Conservation (phyloP, 2,888 invertebrate species). For the Brachypalpus laphriformis region DNA sequence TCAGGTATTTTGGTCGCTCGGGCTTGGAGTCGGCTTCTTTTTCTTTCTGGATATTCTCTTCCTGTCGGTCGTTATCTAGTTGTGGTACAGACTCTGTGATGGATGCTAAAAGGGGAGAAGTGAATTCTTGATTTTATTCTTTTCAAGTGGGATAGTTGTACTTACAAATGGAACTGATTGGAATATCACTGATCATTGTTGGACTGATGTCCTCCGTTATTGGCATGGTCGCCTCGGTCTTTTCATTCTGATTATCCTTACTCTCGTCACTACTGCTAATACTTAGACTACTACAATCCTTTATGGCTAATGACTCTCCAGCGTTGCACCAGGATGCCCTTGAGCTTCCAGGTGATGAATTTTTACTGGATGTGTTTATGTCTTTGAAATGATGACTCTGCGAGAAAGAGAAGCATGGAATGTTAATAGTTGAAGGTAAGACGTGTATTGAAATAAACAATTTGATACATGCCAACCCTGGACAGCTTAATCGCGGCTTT, state of each 20-base stretch:
- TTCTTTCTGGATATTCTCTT: constrained; percentile 42
- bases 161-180: constrained; percentile 80
- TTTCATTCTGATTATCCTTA: constrained; percentile 78
- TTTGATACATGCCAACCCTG: too few species aligned
- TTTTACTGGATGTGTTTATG: constrained; percentile 78
- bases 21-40: constrained; percentile 74
- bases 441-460: too few species aligned
- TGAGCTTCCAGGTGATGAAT: constrained; percentile 80
- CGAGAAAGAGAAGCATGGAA: not conserved
- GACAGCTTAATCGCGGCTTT: too few species aligned
- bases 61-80: constrained; percentile 40
- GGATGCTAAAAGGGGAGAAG: constrained; percentile 69
- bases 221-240: constrained; percentile 62
- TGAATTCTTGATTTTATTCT: too few species aligned
- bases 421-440: not conserved
- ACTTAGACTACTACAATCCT: constrained; percentile 84
- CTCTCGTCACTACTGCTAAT: constrained; percentile 85
- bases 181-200: constrained; percentile 79
- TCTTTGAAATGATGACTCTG: constrained; percentile 76
- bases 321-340: constrained; percentile 83
- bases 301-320: constrained; percentile 87
- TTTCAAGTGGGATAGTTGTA: too few species aligned
- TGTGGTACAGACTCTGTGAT: constrained; percentile 73
- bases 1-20: constrained; percentile 79
- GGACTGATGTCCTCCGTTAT: constrained; percentile 76